phyloP scores from a whole-genome alignment of 2,113 vertebrate genomes.

The Arothron firmamentum region DNA sequence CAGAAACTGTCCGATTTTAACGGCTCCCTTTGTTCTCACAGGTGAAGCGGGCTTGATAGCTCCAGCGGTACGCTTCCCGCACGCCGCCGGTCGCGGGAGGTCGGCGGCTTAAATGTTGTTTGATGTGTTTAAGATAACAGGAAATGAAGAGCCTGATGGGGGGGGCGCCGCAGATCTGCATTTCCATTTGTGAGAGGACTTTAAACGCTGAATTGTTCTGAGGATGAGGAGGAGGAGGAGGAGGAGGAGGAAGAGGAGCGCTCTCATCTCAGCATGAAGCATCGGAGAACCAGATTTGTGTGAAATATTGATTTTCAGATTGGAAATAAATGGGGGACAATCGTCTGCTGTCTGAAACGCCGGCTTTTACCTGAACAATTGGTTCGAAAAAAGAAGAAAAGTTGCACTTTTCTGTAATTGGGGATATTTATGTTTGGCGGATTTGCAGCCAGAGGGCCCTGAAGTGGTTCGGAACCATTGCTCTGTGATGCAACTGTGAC shows the following conservation, averaged over 20 bases:
- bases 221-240: too few species aligned
- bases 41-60: conserved; percentile 5
- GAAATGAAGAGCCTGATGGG: conserved; percentile 1
- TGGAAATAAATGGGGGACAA: too few species aligned
- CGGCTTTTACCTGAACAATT: too few species aligned
- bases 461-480: too few species aligned
- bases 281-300: not conserved
- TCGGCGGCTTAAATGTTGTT: conserved; percentile 14
- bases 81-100: conserved; percentile 10
- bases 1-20: not conserved
- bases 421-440: too few species aligned
- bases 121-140: conserved; percentile 18
- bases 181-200: conserved; percentile 23
- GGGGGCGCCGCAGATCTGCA: not conserved
- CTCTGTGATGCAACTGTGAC: too few species aligned
- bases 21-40: conserved; percentile 3
- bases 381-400: too few species aligned
- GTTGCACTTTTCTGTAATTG: too few species aligned
- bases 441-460: too few species aligned
- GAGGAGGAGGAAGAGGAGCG: not conserved
- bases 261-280: not conserved
- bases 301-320: too few species aligned
- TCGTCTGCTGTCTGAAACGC: too few species aligned
- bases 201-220: conserved; percentile 9
- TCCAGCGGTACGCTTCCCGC: not conserved